These are phyloP conservation scores for Sterrhoptilus dennistouni DNA, from an alignment of 2,113 vertebrate genomes.

Conservation along the genomic window DNA sequence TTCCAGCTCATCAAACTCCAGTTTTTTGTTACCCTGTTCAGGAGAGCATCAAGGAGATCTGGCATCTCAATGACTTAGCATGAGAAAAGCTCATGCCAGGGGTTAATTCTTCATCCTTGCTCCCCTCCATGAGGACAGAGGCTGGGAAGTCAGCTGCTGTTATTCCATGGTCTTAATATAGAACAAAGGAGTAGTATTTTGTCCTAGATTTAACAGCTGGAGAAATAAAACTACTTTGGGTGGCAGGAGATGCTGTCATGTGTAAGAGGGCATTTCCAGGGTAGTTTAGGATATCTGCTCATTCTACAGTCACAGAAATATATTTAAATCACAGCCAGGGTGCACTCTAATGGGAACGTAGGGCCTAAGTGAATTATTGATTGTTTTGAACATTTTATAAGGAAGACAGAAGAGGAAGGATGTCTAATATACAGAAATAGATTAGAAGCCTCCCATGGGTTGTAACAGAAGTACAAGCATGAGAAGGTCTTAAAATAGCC, in stretches of 20 bases:
- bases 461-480: not conserved
- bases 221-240: not conserved
- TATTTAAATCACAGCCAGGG: not conserved
- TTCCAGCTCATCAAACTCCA: not conserved
- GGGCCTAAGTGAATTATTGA: constrained; percentile 38
- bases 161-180: not conserved
- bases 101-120: not conserved
- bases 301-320: not conserved
- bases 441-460: not conserved
- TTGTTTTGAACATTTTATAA: constrained; percentile 18
- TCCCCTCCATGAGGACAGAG: not conserved
- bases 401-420: not conserved
- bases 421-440: constrained; percentile 26
- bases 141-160: constrained; percentile 19
- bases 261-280: not conserved
- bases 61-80: not conserved
- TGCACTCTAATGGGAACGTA: not conserved
- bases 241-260: not conserved
- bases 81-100: not conserved
- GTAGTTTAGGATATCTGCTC: not conserved
- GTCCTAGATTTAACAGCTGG: constrained; percentile 4
- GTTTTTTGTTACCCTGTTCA: not conserved
- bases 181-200: constrained; percentile 6
- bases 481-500: constrained; percentile 20
- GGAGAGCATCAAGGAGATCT: not conserved